Evolutionary conservation across 1,140 invertebrate species (phyloP).

Genomic region (Zaprionus capensis): DNA sequence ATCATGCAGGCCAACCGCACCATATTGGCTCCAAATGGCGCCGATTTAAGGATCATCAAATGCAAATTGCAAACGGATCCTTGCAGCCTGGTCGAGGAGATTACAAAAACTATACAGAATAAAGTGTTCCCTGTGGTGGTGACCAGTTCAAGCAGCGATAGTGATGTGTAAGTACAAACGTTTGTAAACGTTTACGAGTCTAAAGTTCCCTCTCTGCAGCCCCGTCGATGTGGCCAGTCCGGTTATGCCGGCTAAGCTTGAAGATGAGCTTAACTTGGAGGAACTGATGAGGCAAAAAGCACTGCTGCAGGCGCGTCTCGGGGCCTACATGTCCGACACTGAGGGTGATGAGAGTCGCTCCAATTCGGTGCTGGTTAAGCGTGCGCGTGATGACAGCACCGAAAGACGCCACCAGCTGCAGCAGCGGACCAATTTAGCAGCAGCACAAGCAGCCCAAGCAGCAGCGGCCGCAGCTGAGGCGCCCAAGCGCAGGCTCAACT

Average conservation of each 20-base stretch:
- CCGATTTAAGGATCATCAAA: conserved; percentile 59
- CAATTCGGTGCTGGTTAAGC: conserved; percentile 42
- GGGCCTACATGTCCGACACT: conserved; percentile 86
- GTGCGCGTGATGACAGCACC: conserved; percentile 21
- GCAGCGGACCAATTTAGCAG: conserved; percentile 13
- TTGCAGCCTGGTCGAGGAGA: conserved; percentile 74
- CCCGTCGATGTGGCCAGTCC: conserved; percentile 90
- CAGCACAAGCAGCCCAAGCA: conserved; percentile 14
- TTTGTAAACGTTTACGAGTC: conserved; percentile 4
- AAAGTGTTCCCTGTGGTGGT: conserved; percentile 86
- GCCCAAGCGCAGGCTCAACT: conserved; percentile 47
- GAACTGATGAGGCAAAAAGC: conserved; percentile 95
- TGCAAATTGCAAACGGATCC: conserved; percentile 75
- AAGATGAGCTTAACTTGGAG: conserved; percentile 94
- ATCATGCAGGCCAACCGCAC: conserved; percentile 69
- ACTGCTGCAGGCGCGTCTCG: conserved; percentile 87
- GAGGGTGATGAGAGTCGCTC: conserved; percentile 71
- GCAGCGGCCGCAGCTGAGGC: conserved; percentile 17
- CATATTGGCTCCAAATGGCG: conserved; percentile 79
- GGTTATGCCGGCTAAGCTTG: conserved; percentile 89
- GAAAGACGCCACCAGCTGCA: conserved; percentile 11
- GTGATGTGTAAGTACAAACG: conserved; percentile 84
- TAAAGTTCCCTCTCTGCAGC: conserved; percentile 85
- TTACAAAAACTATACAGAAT: conserved; percentile 80
- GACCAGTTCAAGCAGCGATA: conserved; percentile 88